phyloP scores from a whole-genome alignment of 1,140 invertebrate species.

The Drosophila serrata region DNA sequence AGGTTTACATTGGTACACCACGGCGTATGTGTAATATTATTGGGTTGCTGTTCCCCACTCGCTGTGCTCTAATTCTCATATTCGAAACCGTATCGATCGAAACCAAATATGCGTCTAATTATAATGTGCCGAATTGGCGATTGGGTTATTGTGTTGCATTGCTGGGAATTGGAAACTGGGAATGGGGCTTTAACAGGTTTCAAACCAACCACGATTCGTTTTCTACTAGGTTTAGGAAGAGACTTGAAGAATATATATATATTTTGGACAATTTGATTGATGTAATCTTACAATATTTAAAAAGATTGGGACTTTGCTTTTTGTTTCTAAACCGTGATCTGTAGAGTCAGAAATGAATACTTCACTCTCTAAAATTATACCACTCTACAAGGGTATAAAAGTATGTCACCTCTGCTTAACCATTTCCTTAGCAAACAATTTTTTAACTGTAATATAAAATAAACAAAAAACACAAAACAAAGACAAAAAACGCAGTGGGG shows the following conservation, averaged over 20 bases:
- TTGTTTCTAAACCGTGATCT: too few relatives aligned
- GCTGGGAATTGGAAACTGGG: constrained; percentile 15
- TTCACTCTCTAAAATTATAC: background rate
- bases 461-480: background rate
- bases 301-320: too few relatives aligned
- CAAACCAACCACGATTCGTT: too few relatives aligned
- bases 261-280: too few relatives aligned
- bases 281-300: too few relatives aligned
- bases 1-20: constrained; percentile 7
- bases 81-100: constrained; percentile 19
- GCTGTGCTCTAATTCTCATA: background rate
- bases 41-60: background rate
- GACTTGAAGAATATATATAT: too few relatives aligned
- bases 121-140: constrained; percentile 1
- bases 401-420: background rate
- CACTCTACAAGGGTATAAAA: too few relatives aligned
- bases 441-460: background rate
- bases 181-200: constrained; percentile 7
- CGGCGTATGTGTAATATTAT: constrained; percentile 55
- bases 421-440: background rate
- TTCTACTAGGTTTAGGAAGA: too few relatives aligned
- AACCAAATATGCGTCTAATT: constrained; percentile 23
- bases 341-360: background rate
- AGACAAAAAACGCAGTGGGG: background rate
- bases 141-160: constrained; percentile 19